Conservation (phyloP, 2,888 invertebrate species). For the Agrilus mali region DNA sequence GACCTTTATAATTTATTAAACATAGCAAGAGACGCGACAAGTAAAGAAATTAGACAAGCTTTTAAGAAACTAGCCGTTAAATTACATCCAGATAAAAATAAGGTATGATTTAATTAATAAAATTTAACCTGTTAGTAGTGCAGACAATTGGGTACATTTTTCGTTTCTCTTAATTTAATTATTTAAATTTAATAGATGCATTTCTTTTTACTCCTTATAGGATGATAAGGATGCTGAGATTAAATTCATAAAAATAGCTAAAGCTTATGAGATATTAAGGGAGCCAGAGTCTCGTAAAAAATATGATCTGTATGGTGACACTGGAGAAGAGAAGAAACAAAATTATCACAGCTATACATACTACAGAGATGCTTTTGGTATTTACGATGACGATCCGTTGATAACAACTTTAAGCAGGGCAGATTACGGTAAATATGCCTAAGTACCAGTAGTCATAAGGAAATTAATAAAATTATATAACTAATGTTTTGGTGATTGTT, state of each 20-base stretch:
- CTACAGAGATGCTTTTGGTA: slow-evolving; percentile 68
- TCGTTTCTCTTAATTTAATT: neutral
- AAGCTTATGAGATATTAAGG: slow-evolving; percentile 78
- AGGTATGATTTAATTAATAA: slow-evolving; percentile 29
- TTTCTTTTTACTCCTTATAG: slow-evolving; percentile 33
- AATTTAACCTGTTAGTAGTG: too few relatives aligned
- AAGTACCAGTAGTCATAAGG: neutral
- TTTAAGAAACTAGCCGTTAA: slow-evolving; percentile 60
- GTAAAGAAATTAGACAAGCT: slow-evolving; percentile 55
- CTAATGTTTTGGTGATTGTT: slow-evolving; percentile 13
- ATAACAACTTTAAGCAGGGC: slow-evolving; percentile 63
- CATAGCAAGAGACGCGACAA: slow-evolving; percentile 47
- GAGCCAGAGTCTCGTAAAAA: slow-evolving; percentile 65
- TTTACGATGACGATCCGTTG: slow-evolving; percentile 75
- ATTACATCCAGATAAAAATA: slow-evolving; percentile 61
- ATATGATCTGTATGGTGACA: slow-evolving; percentile 70
- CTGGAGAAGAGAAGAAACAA: slow-evolving; percentile 46
- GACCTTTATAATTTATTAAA: slow-evolving; percentile 34
- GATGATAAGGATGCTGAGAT: slow-evolving; percentile 60
- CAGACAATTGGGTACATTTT: too few relatives aligned
- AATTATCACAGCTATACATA: slow-evolving; percentile 71
- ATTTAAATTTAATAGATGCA: too few relatives aligned
- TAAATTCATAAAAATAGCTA: slow-evolving; percentile 64
- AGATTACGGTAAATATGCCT: slow-evolving; percentile 54
- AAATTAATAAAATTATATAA: neutral